Evolutionary conservation across 1,140 invertebrate genomes (phyloP), one percentile per base, ranked within the genome.

Genomic region (Penaeus japonicus): DNA sequence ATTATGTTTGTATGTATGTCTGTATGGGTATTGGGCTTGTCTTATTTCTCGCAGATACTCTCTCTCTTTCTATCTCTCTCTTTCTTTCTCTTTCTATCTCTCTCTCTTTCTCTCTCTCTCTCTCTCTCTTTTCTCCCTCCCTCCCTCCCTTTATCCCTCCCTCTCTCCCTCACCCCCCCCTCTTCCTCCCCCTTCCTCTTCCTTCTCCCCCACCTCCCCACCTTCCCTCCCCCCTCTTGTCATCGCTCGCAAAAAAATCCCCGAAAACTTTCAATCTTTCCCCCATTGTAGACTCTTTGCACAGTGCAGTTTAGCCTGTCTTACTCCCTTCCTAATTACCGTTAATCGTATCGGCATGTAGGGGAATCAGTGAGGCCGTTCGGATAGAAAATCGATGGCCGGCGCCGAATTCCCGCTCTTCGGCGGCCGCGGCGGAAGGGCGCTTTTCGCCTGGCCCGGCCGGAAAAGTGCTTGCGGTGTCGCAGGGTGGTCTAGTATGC

Each of bases 271-370:
- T 47, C 47, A 47, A 47, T 47, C 47, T 47, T 47, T 15, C 47
- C 47, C 47, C 47, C 47, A 47, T 47, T 47, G 47, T 47, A 27
- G 47, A 84, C 24, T 39, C 83, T 84, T 84, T 84, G 83, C 83
- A n/a, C 77, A 20, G 73, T 55, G 73, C 24, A 39, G 78, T 30
- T 81, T 54, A 57, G 47, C 54, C 62, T 35, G 78, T 82, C 35
- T 87, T 84, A 54, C 54, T 62, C 47, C 18, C 17, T 18, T 32
- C 27, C 78, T 87, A 87, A 87, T 87, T 87, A 87, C 78, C 39
- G 79, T 39, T 87, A 75, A 87, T 87, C 85, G 75, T 30, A 82
- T 87, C 57, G 62, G 85, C 79, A 81, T 47, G 85, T 87, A 87
- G 18, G 59, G 59, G 82, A 62, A 55, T 30, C 53, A 55, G 80